phyloP scores from a whole-genome alignment of 2,797 vertebrate species.

The Crenichthys baileyi region DNA sequence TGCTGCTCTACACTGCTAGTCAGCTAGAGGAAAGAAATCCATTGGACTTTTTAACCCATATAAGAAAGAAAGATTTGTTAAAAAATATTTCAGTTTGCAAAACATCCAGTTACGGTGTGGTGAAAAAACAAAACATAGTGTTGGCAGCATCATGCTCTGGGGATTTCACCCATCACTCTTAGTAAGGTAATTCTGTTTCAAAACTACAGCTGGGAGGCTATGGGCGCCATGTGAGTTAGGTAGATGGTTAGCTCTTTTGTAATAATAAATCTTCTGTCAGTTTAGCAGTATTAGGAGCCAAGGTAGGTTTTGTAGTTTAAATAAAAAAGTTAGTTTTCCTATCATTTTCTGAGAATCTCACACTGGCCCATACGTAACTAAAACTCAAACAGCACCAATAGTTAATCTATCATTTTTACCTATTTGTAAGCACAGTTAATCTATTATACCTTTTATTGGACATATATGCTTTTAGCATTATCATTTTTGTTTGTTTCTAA shows the following conservation, averaged over 20 bases:
- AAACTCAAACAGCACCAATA: not conserved
- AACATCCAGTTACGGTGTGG: not conserved
- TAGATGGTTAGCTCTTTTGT: too few species aligned
- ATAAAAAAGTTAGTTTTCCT: too few species aligned
- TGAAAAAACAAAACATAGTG: not conserved
- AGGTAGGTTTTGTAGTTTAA: not conserved
- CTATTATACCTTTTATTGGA: not conserved
- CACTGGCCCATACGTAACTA: not conserved
- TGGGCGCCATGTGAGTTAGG: not conserved
- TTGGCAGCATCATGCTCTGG: not conserved
- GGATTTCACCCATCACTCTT: not conserved
- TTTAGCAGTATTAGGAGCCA: not conserved
- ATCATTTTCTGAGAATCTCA: not conserved
- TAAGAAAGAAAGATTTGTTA: not conserved
- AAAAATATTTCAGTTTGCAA: not conserved
- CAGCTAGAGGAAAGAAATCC: not conserved
- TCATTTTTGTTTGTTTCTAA: not conserved
- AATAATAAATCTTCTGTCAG: not conserved
- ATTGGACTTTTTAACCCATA: not conserved
- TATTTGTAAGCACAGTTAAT: not conserved
- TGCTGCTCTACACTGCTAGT: not conserved
- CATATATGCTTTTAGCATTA: not conserved
- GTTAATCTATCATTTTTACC: not conserved
- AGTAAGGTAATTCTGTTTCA: not conserved
- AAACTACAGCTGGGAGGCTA: not conserved